These are phyloP conservation scores for Volucella bombylans DNA, from an alignment of 2,888 invertebrate genomes.

Conservation along the genomic window DNA sequence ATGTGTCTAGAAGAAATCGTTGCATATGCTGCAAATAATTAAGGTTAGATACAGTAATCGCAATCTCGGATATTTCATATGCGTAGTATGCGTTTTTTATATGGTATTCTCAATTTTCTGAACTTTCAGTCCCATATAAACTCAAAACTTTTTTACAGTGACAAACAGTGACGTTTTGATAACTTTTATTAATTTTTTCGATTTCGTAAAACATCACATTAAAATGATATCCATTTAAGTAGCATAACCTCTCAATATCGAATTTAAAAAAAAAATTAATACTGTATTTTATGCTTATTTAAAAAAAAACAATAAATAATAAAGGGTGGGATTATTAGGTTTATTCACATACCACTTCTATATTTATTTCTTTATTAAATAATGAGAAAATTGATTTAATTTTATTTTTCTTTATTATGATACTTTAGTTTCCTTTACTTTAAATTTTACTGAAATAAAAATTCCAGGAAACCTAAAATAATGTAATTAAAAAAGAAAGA, in stretches of 20 bases:
- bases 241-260: constrained; percentile 60
- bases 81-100: no score
- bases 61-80: no score
- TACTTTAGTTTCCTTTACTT: background rate
- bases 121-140: background rate
- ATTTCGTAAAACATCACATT: background rate
- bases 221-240: constrained; percentile 4
- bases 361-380: background rate
- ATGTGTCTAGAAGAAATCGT: no score
- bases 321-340: background rate
- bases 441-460: constrained; percentile 14
- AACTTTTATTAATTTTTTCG: background rate
- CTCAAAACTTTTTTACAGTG: background rate
- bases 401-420: background rate
- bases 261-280: constrained; percentile 46
- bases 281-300: background rate
- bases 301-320: background rate
- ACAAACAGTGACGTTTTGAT: background rate
- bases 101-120: background rate
- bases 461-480: constrained; percentile 48
- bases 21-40: no score
- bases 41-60: no score
- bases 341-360: constrained; percentile 17
- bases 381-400: constrained; percentile 6
- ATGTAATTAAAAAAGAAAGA: constrained; percentile 36